Evolutionary conservation across 2,113 vertebrate genomes (phyloP), one percentile per base, ranked within the genome.

Genomic region (Apodemus speciosus): DNA sequence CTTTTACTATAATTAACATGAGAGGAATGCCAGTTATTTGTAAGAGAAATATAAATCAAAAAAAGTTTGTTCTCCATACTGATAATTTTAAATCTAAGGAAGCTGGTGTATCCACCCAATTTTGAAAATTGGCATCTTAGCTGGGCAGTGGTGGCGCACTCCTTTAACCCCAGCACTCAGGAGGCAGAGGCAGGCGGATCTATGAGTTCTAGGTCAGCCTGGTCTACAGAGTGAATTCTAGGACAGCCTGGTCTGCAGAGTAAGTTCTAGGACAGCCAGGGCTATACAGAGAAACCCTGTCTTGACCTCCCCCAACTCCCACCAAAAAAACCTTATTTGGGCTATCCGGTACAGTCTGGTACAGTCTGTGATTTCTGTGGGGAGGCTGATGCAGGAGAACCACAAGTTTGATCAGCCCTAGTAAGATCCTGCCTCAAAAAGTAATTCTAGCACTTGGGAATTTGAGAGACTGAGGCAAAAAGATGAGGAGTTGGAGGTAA

Each of bases 91-190:
- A 88, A 35, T 58, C 35, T 30, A 38, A 89, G 58, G n/a, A 88
- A 91, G 69, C 53, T 21, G 79, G 53, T 71, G 6, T 13, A 40
- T 46, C 38, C 40, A 71, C 9, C 60, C 27, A 89, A 38, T 49
- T 89, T 95, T 86, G 77, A 77, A 53, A 88, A 38, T 69, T 35
- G 3, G 51, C 53, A 53, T 89, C 15, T 84, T 38, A 64, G 20
- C 35, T 25, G 6, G 8, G 49, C 66, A 38, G 53, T 79, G 46
- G n/a, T 23, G 15, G 9, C 18, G 0, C 32, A 64, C 0, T 1
- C 40, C 40, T n/a, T 43, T 76, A 62, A 76, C n/a, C 40, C 18
- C 40, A 49, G 18, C 71, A 60, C 40, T 64, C 9, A 0, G 25
- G 30, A 60, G 71, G 25, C 69, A 21, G 53, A 88, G 20, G 68